These are phyloP conservation scores for Drosophila subquinaria DNA, from an alignment of 2,888 invertebrate species.

Conservation along the genomic window DNA sequence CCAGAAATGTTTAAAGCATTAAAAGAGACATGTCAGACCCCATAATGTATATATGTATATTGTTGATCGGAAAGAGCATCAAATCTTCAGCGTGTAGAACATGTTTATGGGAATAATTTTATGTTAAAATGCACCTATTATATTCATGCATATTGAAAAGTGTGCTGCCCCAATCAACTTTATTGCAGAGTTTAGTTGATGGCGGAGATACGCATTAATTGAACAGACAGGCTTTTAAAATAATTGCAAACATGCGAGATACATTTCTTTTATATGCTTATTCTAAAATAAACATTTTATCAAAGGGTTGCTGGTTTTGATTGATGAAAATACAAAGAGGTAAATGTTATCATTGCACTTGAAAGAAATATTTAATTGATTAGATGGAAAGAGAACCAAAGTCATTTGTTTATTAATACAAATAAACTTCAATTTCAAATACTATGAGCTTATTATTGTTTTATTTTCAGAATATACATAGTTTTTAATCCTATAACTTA, in stretches of 20 bases:
- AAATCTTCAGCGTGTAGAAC: too few species aligned
- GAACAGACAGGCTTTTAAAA: slow-evolving; percentile 67
- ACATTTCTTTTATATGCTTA: slow-evolving; percentile 4
- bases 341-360: not conserved
- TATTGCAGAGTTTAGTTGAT: slow-evolving; percentile 35
- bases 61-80: too few species aligned
- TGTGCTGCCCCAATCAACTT: slow-evolving; percentile 42
- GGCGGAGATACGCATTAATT: slow-evolving; percentile 58
- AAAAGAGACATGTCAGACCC: too few species aligned
- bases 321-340: not conserved
- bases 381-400: not conserved
- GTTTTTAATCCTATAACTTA: not conserved
- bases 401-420: not conserved
- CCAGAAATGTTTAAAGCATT: too few species aligned
- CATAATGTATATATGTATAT: too few species aligned
- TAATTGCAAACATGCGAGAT: slow-evolving; percentile 58
- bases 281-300: slow-evolving; percentile 2
- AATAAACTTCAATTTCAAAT: not conserved
- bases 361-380: not conserved
- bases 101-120: slow-evolving; percentile 58
- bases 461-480: not conserved
- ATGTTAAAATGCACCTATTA: slow-evolving; percentile 71
- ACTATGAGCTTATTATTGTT: not conserved
- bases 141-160: slow-evolving; percentile 36
- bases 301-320: not conserved